Evolutionary conservation across 1,140 invertebrate genomes (phyloP), one percentile per base, ranked within the genome.

Genomic region (Rhopalosiphum padi): DNA sequence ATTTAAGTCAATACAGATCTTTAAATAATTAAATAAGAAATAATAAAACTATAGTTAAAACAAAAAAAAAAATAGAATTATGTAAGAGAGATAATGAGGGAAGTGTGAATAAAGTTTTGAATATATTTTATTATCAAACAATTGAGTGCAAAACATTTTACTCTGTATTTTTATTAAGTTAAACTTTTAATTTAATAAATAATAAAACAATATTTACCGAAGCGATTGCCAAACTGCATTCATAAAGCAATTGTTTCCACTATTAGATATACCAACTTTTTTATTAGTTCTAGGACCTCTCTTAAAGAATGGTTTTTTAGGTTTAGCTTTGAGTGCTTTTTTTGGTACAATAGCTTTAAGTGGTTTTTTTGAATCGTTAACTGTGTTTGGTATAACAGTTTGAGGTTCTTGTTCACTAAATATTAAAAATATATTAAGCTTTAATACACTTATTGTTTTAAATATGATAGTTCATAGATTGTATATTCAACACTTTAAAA

Each of bases 201-300:
- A 53, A 37, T 60, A 30, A 51, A 30, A 41, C 48, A 53, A 53
- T 90, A 90, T 68, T 85, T 95, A 96, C 96, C 96, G 98, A 94
- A 98, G 96, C 94, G 97, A 98, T 95, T 98, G 98, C 93, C 98
- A 95, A 85, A 98, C 97, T 93, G 97, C 97, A 95, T 98, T 98
- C 97, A 98, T 98, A 95, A 98, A 98, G 95, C 97, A 98, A 94
- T 97, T 98, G 95, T 98, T 98, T 94, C 97, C 98, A 95, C 98
- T 96, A 96, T 98, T 98, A 94, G 97, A 96, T 94, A 98, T 96
- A 51, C 98, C 98, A 94, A 98, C 96, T 88, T 97, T 96, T 95
- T 96, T 97, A 94, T 96, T 97, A 93, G 94, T 60, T 86, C 91
- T 88, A 46, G 83, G 85, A 88, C 94, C 89, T 82, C 93, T 51